These are phyloP conservation scores for Rhingia campestris DNA, from an alignment of 2,888 invertebrate species.

Conservation along the genomic window DNA sequence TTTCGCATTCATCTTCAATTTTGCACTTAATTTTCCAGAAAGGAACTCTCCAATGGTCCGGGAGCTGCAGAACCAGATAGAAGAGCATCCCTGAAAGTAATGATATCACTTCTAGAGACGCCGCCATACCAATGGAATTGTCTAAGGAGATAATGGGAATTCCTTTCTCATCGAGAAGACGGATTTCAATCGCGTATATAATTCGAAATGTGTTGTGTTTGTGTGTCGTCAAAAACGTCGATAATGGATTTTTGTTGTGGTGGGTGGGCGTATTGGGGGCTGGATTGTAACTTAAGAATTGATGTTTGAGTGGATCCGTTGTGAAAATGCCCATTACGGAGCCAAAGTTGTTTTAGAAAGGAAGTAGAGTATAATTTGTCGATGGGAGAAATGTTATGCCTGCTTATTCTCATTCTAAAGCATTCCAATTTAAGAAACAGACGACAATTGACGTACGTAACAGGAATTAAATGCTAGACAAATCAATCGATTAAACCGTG, in stretches of 20 bases:
- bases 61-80: conserved; percentile 1
- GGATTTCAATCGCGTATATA: conserved; percentile 68
- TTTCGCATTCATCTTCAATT: conserved; percentile 67
- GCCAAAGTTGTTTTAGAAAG: neutral
- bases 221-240: conserved; percentile 4
- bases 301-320: neutral
- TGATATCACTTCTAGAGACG: conserved; percentile 58
- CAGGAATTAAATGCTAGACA: too few species aligned
- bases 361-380: conserved; percentile 21
- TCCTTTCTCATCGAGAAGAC: conserved; percentile 32
- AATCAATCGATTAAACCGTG: too few species aligned
- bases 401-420: too few species aligned
- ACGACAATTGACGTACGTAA: too few species aligned
- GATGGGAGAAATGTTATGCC: neutral
- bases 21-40: conserved; percentile 67
- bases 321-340: conserved; percentile 20
- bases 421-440: too few species aligned
- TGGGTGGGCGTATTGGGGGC: neutral
- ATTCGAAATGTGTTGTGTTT: conserved; percentile 54
- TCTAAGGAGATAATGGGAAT: conserved; percentile 68
- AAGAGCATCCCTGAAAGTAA: conserved; percentile 51
- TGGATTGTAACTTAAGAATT: neutral
- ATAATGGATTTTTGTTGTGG: conserved; percentile 45
- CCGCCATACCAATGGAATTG: conserved; percentile 45
- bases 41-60: conserved; percentile 24